A percentile compares a stretch with the other conserved stretches of the same genome.
Conservation (phyloP, 92 coral and sea anemone species). For the Porites evermanni region DNA sequence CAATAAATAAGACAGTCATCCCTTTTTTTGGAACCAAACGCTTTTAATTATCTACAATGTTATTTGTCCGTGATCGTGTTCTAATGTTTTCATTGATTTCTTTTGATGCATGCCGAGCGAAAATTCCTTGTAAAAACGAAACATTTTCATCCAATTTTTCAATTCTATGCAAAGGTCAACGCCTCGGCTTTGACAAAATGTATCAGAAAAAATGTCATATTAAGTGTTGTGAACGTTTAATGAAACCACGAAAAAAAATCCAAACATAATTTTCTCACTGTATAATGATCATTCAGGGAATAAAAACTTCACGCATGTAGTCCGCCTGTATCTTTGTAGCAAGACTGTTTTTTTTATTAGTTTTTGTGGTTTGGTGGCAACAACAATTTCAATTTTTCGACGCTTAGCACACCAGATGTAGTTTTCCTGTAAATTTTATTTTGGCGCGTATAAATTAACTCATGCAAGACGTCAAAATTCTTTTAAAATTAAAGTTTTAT, state of each 20-base stretch:
- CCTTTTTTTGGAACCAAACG: not conserved
- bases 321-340: constrained; percentile 6
- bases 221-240: not conserved
- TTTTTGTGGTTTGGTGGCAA: not conserved
- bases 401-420: constrained; percentile 47
- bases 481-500: constrained; percentile 21
- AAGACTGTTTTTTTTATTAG: not conserved
- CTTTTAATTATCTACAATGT: not conserved
- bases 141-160: constrained; percentile 14
- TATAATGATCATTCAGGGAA: not conserved
- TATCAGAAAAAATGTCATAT: not conserved
- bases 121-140: not conserved
- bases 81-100: constrained; percentile 5
- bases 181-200: no score
- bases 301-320: constrained; percentile 7
- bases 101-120: constrained; percentile 23
- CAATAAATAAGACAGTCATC: not conserved
- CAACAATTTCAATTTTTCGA: not conserved
- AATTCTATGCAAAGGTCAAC: constrained; percentile 1
- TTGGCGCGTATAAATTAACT: constrained; percentile 24
- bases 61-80: not conserved
- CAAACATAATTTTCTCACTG: not conserved
- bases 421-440: not conserved
- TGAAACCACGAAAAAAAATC: not conserved
- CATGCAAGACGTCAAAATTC: constrained; percentile 8